phyloP scores from a whole-genome alignment of 2,888 invertebrate species.

The Onchidella celtica region DNA sequence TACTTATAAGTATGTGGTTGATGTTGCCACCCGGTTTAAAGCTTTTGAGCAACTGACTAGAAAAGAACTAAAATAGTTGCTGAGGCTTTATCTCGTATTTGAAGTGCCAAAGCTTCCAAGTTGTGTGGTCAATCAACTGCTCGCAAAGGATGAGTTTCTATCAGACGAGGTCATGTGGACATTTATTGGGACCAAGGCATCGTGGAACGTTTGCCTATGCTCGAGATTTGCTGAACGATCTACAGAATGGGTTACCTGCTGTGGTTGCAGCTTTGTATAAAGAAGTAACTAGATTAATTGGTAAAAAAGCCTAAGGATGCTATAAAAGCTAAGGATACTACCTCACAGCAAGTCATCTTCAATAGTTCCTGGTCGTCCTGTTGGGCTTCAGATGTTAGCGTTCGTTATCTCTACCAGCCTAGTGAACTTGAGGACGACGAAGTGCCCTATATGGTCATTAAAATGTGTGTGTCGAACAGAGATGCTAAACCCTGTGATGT shows the following conservation, averaged over 20 bases:
- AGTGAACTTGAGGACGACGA: slow-evolving; percentile 17
- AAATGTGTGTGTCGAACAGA: background rate
- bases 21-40: slow-evolving; percentile 18
- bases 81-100: slow-evolving; percentile 5
- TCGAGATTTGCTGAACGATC: no score
- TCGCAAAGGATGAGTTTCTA: background rate
- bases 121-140: slow-evolving; percentile 1
- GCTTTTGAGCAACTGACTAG: background rate
- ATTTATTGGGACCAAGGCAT: no score
- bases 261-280: no score
- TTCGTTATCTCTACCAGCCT: slow-evolving; percentile 11
- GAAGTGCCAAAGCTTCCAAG: background rate
- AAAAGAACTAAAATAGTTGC: slow-evolving; percentile 1
- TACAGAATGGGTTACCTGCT: no score
- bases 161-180: background rate
- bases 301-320: background rate
- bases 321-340: background rate
- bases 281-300: background rate
- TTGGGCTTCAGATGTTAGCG: background rate
- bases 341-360: no score
- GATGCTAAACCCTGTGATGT: background rate
- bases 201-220: no score
- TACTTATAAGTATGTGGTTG: slow-evolving; percentile 41
- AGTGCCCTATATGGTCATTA: background rate
- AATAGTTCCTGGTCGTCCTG: no score